Evolutionary conservation across 2,113 vertebrate genomes (phyloP).

Genomic region (Pholis gunnellus): DNA sequence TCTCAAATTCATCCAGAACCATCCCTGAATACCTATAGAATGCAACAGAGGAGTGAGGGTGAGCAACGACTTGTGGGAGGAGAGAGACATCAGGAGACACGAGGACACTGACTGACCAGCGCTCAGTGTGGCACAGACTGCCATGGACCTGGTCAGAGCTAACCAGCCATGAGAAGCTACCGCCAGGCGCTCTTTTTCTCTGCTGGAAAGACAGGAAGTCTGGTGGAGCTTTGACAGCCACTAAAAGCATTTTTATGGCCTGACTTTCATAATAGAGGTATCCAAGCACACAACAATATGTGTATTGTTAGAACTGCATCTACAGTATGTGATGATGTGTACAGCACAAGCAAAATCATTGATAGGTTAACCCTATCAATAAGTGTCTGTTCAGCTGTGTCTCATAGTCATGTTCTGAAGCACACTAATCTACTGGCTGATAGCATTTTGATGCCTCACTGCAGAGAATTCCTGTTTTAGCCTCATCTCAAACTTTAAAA

Average conservation of each 20-base stretch:
- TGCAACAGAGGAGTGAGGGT: background rate
- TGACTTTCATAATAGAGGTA: background rate
- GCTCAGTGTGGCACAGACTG: background rate
- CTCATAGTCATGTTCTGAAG: constrained; percentile 2
- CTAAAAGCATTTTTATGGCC: background rate
- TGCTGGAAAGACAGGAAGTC: background rate
- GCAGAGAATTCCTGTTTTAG: background rate
- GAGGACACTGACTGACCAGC: background rate
- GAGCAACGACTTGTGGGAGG: background rate
- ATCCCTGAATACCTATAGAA: background rate
- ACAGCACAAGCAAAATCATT: background rate
- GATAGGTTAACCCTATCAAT: background rate
- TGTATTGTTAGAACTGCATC: too few species aligned
- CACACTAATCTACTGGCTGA: background rate
- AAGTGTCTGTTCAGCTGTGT: background rate
- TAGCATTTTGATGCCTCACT: constrained; percentile 1
- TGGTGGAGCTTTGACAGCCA: background rate
- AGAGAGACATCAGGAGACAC: background rate
- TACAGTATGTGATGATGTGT: background rate
- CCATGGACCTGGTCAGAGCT: background rate
- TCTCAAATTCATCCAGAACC: background rate
- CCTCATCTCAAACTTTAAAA: background rate
- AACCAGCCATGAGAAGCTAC: background rate
- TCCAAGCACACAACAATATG: background rate
- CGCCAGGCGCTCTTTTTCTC: background rate